phyloP scores from a whole-genome alignment of 2,888 invertebrate genomes.

The Peribatodes rhomboidaria region DNA sequence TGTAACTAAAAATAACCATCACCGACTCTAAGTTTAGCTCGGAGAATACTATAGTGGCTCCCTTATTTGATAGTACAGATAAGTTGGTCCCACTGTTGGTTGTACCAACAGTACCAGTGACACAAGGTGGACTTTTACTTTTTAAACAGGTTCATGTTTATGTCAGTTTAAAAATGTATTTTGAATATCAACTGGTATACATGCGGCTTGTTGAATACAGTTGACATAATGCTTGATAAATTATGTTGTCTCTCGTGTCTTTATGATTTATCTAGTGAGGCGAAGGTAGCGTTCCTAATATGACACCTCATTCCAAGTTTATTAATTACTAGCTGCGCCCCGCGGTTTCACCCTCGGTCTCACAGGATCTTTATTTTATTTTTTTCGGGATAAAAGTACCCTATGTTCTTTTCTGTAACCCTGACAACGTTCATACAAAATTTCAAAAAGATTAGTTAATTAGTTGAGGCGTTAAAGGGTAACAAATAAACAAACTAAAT shows the following conservation, averaged over 20 bases:
- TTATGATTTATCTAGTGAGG: background rate
- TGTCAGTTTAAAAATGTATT: background rate
- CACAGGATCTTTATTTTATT: too few relatives aligned
- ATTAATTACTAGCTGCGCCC: too few relatives aligned
- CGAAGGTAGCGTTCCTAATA: background rate
- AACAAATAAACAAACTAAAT: too few relatives aligned
- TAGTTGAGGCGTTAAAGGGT: too few relatives aligned
- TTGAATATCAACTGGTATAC: background rate
- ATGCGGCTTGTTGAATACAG: background rate
- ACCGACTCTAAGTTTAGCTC: background rate
- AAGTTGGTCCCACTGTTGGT: background rate
- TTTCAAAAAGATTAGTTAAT: too few relatives aligned
- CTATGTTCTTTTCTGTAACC: too few relatives aligned
- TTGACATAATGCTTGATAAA: background rate
- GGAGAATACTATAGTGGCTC: background rate
- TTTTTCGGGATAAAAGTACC: too few relatives aligned
- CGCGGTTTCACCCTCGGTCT: too few relatives aligned
- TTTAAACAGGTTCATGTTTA: conserved; percentile 3
- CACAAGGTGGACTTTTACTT: conserved; percentile 27
- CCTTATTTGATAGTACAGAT: background rate
- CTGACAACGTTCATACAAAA: too few relatives aligned
- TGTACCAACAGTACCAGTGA: conserved; percentile 8
- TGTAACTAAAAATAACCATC: background rate
- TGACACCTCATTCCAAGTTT: too few relatives aligned
- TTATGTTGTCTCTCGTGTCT: background rate